phyloP scores from a whole-genome alignment of 2,113 vertebrate species.

The Hystrix cristata region DNA sequence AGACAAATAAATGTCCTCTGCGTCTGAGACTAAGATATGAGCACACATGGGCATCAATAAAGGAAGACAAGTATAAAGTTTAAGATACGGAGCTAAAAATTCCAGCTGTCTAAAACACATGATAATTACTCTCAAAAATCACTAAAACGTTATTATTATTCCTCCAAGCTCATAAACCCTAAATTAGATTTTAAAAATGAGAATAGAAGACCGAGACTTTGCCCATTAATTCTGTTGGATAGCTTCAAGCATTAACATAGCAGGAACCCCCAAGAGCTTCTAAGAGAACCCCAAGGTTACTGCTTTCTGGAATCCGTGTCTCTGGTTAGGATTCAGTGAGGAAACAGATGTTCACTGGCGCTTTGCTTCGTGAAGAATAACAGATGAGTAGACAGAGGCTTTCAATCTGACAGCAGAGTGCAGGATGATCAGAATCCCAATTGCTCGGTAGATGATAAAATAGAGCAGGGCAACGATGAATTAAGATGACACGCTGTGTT shows the following conservation, averaged over 20 bases:
- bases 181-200: slow-evolving; percentile 75
- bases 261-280: slow-evolving; percentile 51
- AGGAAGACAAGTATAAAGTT: background rate
- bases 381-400: slow-evolving; percentile 84
- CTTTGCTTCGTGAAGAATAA: slow-evolving; percentile 86
- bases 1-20: background rate
- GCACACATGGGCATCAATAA: background rate
- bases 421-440: slow-evolving; percentile 85
- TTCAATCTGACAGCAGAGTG: slow-evolving; percentile 84
- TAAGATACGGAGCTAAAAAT: background rate
- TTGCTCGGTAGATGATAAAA: slow-evolving; percentile 85
- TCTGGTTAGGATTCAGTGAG: slow-evolving; percentile 83
- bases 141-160: slow-evolving; percentile 30
- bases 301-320: slow-evolving; percentile 75
- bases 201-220: slow-evolving; percentile 47
- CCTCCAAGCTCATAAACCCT: background rate
- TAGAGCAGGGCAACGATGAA: slow-evolving; percentile 85
- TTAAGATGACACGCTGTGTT: slow-evolving; percentile 85
- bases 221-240: slow-evolving; percentile 73
- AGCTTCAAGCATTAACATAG: slow-evolving; percentile 54
- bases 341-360: slow-evolving; percentile 86
- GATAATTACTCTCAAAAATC: background rate
- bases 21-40: slow-evolving; percentile 35
- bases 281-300: slow-evolving; percentile 65
- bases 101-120: background rate